Evolutionary conservation across 2,888 invertebrate genomes (phyloP).

Genomic region (Clunio marinus): DNA sequence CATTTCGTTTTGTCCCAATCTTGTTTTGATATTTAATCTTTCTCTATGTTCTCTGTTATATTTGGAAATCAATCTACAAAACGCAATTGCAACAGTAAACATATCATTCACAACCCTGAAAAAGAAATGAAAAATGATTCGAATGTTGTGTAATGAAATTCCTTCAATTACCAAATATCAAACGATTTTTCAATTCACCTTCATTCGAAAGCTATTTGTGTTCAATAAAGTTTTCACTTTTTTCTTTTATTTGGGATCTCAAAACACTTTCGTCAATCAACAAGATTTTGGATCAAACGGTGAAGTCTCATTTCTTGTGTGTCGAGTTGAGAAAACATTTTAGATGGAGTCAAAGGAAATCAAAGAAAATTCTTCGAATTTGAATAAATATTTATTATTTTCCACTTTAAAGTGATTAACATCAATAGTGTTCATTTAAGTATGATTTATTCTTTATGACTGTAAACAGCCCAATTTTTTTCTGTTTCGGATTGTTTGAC

Average conservation of each 20-base stretch:
- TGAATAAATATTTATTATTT: conserved; percentile 35
- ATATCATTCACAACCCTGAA: no score
- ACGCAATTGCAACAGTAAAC: no score
- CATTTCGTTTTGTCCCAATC: no score
- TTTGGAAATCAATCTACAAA: no score
- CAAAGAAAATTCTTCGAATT: background rate
- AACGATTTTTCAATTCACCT: background rate
- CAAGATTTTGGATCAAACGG: conserved; percentile 24
- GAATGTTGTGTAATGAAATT: no score
- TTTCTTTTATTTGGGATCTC: background rate
- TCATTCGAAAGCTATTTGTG: background rate
- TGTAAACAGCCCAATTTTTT: conserved; percentile 20
- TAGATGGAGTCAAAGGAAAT: background rate
- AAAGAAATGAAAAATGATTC: no score
- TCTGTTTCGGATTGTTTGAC: background rate
- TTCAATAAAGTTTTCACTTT: background rate
- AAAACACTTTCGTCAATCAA: conserved; percentile 26
- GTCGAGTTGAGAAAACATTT: conserved; percentile 4
- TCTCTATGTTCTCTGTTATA: no score
- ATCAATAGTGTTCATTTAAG: conserved; percentile 36
- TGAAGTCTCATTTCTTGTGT: background rate
- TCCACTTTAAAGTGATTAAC: conserved; percentile 30
- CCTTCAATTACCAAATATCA: background rate
- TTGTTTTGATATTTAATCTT: no score
- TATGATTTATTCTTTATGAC: conserved; percentile 30